Conservation (phyloP, 1,140 invertebrate species). For the Papilio polyxenes region DNA sequence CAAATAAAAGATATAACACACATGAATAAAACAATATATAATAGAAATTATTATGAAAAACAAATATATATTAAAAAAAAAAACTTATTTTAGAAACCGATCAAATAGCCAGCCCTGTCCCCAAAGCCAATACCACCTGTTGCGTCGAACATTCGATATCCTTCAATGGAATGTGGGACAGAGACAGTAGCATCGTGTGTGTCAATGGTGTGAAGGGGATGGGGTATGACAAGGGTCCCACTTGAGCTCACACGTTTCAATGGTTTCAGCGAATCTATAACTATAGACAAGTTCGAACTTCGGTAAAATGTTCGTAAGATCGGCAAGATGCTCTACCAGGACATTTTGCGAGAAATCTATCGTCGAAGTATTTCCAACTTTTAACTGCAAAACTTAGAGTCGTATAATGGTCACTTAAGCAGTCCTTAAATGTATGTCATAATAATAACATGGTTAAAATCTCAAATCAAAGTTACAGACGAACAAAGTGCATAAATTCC, state of each 20-base stretch:
- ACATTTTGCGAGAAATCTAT: conserved; percentile 1
- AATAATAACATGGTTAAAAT: background rate
- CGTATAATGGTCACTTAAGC: background rate
- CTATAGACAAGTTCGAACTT: conserved; percentile 68
- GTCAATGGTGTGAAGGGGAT: conserved; percentile 46
- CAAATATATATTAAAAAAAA: conserved; percentile 8
- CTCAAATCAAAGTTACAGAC: too few relatives aligned
- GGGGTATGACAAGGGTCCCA: conserved; percentile 63
- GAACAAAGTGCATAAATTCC: too few relatives aligned
- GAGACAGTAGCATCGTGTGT: conserved; percentile 49
- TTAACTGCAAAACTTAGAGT: background rate
- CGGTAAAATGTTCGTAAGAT: conserved; percentile 42
- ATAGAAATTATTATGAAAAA: too few relatives aligned
- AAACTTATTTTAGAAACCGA: conserved; percentile 51
- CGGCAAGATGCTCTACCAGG: conserved; percentile 56
- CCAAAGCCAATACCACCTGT: conserved; percentile 75
- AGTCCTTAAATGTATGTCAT: background rate
- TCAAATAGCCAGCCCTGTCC: conserved; percentile 67
- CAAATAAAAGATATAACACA: conserved; percentile 27
- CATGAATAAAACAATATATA: too few relatives aligned
- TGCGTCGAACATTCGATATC: conserved; percentile 78
- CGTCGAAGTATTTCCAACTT: background rate
- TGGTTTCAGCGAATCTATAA: conserved; percentile 73
- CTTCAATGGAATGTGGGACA: conserved; percentile 70
- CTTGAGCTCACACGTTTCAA: conserved; percentile 73